These are phyloP conservation scores for Cyphomyrmex costatus DNA, from an alignment of 1,140 invertebrate genomes.

Conservation along the genomic window DNA sequence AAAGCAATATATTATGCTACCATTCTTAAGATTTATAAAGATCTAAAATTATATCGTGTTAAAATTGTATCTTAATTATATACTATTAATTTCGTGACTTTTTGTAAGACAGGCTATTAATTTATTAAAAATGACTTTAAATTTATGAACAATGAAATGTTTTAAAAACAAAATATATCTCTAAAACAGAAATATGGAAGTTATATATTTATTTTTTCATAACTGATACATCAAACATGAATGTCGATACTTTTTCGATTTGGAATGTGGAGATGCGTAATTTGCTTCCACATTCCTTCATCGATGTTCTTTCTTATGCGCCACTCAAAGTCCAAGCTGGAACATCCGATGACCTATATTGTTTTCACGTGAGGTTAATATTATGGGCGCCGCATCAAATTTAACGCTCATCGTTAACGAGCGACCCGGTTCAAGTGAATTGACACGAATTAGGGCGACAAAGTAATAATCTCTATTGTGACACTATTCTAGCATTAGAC, in stretches of 20 bases:
- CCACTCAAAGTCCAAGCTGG: constrained; percentile 35
- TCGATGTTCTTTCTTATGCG: constrained; percentile 43
- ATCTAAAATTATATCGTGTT: not conserved
- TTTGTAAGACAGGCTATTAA: not conserved
- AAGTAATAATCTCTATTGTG: constrained; percentile 50
- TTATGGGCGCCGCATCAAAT: constrained; percentile 66
- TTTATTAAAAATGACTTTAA: not conserved
- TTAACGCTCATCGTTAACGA: constrained; percentile 66
- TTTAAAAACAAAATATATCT: not conserved
- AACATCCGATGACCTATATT: constrained; percentile 64
- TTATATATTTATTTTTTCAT: not conserved
- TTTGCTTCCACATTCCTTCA: not conserved
- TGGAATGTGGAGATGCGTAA: not conserved
- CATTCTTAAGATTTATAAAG: not conserved
- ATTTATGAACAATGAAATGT: not conserved
- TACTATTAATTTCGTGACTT: not conserved
- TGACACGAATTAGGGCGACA: constrained; percentile 75
- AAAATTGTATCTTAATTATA: not conserved
- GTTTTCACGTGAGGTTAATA: constrained; percentile 72
- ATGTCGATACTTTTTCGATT: constrained; percentile 14
- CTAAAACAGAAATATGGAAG: not conserved
- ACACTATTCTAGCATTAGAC: constrained; percentile 21
- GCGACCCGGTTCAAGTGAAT: constrained; percentile 74
- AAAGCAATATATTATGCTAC: constrained; percentile 2
- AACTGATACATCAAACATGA: constrained; percentile 18